Base-by-base conservation (phyloP, 2,113 vertebrate genomes). In the Rafetus swinhoei region DNA sequence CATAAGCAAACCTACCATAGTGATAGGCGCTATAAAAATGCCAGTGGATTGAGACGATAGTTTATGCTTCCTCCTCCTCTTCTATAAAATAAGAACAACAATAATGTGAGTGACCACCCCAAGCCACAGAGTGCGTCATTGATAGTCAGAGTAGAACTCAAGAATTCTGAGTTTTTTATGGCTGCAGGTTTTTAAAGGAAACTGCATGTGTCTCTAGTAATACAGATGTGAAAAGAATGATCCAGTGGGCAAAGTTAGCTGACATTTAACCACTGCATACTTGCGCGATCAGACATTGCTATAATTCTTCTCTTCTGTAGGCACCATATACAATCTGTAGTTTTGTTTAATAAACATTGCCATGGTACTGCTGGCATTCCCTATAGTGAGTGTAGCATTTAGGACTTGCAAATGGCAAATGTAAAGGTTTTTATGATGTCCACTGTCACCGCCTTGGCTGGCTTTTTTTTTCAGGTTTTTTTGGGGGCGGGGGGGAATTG, bases 351-450 rank as follows among this genome's bases (percentile, higher is more conserved):
- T 90, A 91, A 91, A 84, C 77, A 85, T 1, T 91, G 89, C 79
- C 89, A 89, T 15, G 5, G 27, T 21, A 14, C 32, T 72, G 9
- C 55, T 91, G 0, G 3, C 81, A 88, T 90, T 72, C 7, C 54
- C 4, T 0, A 4, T 82, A 90, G 92, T 14, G 15, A 65, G 91
- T 62, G 69, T 12, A 92, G 6, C 27, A 15, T 53, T 77, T 87
- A 92, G 82, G 11, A 24, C 76, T 91, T 81, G 85, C n/a, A 95
- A 91, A 87, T 82, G 82, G 57, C 69, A 88, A 76, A 59, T 93
- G 86, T 88, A 90, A 92, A 77, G 16, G 50, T 91, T 95, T 95
- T 54, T 82, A 55, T 79, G 52, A 19, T 88, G 92, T 92, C 91
- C 86, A 76, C 72, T 93, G 72, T 93, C 79, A 93, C 82, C 88